Evolutionary conservation across 2,797 vertebrate genomes (phyloP), one percentile per base, ranked within the genome.

Genomic region (Chanos chanos): DNA sequence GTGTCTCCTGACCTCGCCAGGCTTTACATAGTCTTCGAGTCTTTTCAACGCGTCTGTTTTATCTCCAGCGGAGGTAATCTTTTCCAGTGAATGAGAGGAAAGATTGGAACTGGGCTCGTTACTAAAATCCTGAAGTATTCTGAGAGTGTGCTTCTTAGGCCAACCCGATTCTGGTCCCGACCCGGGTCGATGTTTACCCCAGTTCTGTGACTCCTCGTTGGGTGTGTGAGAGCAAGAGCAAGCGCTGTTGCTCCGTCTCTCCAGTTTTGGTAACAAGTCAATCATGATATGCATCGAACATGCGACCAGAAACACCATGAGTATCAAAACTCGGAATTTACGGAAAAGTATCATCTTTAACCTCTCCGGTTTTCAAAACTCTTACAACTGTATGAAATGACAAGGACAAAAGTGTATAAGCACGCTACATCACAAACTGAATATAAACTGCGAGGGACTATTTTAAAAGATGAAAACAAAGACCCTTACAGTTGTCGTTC

Each of bases 271-370:
- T 68, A 98, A 77, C 82, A 97, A 79, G 86, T 97, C 96, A 54
- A 97, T 92, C 89, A 92, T 90, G 36, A 98, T 94, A 85, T 98
- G 96, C 91, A 98, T 88, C 4, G 94, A 95, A 83, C 96, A 96
- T 2, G 94, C 94, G 25, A 94, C 77, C 34, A 97, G 86, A 72
- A 98, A 94, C 63, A 94, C 93, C 90, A 91, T 90, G 55, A 97
- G 85, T 74, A 98, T 92, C 58, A 97, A 72, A 68, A 95, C 89
- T 28, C 95, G 92, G 84, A 97, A 97, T 83, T 91, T 91, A 72
- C 96, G 92, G 71, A 96, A 88, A 61, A 95, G 83, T 55, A 97
- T 92, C 94, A 96, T 94, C 84, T 94, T 96, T 89, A 90, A 85
- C 64, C 81, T 89, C 65, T 85, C 86, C 65, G 75, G 40, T 60